Evolutionary conservation across 2,113 vertebrate species (phyloP).

Genomic region (Andinoacara biseriatus): DNA sequence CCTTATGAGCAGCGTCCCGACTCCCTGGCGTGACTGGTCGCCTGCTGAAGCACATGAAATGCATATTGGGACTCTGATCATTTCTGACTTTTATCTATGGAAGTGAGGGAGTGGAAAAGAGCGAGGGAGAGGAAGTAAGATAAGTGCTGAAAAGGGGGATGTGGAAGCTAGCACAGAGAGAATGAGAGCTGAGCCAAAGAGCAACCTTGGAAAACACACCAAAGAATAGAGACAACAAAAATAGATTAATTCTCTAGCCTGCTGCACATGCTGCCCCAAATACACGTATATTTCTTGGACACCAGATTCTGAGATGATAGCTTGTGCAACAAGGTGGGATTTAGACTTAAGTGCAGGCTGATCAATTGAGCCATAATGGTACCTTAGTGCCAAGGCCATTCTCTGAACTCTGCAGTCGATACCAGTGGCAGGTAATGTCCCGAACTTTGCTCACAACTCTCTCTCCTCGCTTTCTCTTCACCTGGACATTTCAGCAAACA

Average conservation of each 20-base stretch:
- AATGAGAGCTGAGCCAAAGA: background rate
- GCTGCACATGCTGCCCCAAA: background rate
- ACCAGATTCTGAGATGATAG: slow-evolving; percentile 71
- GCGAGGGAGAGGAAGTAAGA: background rate
- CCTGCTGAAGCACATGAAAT: slow-evolving; percentile 24
- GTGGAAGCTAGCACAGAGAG: slow-evolving; percentile 14
- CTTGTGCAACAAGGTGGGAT: slow-evolving; percentile 73
- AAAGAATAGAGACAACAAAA: slow-evolving; percentile 10
- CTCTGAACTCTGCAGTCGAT: slow-evolving; percentile 73
- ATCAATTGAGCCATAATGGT: slow-evolving; percentile 81
- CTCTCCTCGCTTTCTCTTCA: slow-evolving; percentile 23
- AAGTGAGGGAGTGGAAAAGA: background rate
- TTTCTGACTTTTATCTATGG: slow-evolving; percentile 41
- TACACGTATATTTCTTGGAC: slow-evolving; percentile 47
- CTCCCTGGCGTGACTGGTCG: slow-evolving; percentile 22
- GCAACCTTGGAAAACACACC: slow-evolving; percentile 14
- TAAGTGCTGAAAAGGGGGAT: background rate
- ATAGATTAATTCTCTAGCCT: background rate
- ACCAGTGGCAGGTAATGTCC: slow-evolving; percentile 64
- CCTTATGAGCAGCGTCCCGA: slow-evolving; percentile 13
- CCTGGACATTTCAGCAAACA: slow-evolving; percentile 46
- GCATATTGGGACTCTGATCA: slow-evolving; percentile 33
- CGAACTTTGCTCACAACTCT: slow-evolving; percentile 47
- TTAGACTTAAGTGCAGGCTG: slow-evolving; percentile 78
- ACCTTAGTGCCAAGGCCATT: slow-evolving; percentile 67